Conservation (phyloP, 2,888 invertebrate species). For the Trissoscelio sp. region DNA sequence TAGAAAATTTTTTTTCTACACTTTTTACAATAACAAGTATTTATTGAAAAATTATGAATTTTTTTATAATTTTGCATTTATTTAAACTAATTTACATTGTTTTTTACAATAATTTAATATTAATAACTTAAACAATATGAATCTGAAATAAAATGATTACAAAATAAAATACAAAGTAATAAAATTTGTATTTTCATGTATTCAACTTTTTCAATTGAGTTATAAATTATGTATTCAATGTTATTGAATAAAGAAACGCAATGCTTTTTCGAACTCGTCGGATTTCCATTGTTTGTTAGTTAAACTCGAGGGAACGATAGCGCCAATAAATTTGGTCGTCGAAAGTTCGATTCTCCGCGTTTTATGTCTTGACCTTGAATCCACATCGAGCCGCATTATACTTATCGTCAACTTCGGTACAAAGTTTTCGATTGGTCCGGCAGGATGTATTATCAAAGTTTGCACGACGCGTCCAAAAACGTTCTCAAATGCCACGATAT, state of each 20-base stretch:
- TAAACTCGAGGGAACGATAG: conserved; percentile 3
- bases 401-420: conserved; percentile 60
- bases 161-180: no score
- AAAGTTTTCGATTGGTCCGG: conserved; percentile 72
- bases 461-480: conserved; percentile 63
- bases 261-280: background rate
- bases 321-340: conserved; percentile 36
- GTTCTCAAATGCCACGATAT: conserved; percentile 70
- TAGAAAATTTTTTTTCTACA: no score
- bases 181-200: no score
- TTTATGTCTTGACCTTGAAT: conserved; percentile 54
- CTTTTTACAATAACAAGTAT: no score
- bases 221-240: no score
- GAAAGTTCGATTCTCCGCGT: conserved; percentile 27
- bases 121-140: no score
- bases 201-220: no score
- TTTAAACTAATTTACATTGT: no score
- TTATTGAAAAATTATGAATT: no score
- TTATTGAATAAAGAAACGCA: background rate
- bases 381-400: conserved; percentile 69
- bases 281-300: conserved; percentile 19
- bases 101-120: no score
- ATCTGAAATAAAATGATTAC: no score
- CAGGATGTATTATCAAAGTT: conserved; percentile 79
- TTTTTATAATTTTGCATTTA: no score